Base-by-base conservation (phyloP, 1,140 invertebrate species). In the Drosophila tsacasi region DNA sequence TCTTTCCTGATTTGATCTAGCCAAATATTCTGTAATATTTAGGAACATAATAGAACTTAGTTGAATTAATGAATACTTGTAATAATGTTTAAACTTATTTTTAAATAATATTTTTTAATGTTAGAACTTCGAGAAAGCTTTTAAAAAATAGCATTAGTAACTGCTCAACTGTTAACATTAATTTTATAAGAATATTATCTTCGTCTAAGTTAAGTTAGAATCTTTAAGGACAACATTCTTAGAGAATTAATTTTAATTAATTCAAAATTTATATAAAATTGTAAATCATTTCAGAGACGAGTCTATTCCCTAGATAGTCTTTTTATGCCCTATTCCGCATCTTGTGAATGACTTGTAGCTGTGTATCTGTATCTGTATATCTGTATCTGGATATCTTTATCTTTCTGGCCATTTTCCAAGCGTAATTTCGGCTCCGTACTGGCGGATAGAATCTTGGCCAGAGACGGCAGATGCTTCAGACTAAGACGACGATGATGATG, bases 381-480 rank as follows among this genome's bases (percentile, higher is more conserved):
- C 23, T 60, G 55, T 61, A 21, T 19, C 15, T 63, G 32, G 57
- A 39, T 61, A n/a, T 67, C 25, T 73, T 3, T 27, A 32, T 21
- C 23, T 72, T 23, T 47, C 23, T 69, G 50, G 76, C 59, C 71
- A 75, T 75, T 75, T 75, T 75, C 71, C 49, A 57, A 75, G 72
- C 44, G 67, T 60, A 59, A 72, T 60, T 72, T 59, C 37, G 69
- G 54, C 49, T 73, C 54, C 54, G 23, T 21, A 54, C 69, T 40
- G 35, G 25, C 46, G 50, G 32, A 32, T 40, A 42, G 37, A 40
- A 21, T 47, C 67, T 67, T 77, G 69, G 65, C 54, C 64, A 47
- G 55, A 61, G 75, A 60, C 75, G 81, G 83, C 76, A 83, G 79
- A 85, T 77, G 64, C 75, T 82, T 25, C 61, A 83, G 68, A 83